phyloP scores from a whole-genome alignment of 2,888 invertebrate species.

The Antheraea assamensis region DNA sequence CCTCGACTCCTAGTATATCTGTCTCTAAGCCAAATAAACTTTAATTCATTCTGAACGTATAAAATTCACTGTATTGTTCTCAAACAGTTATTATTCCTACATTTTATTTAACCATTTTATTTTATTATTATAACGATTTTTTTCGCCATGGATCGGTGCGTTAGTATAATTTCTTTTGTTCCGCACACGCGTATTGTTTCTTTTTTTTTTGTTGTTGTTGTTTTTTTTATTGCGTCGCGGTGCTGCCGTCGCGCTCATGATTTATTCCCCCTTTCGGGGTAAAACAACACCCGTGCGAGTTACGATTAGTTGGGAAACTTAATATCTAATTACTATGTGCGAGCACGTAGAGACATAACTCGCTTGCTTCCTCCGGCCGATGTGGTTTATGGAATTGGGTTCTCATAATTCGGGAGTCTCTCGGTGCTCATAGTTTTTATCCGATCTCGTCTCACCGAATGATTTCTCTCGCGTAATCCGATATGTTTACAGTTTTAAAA shows the following conservation, averaged over 20 bases:
- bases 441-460: slow-evolving; percentile 59
- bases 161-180: slow-evolving; percentile 80
- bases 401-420: slow-evolving; percentile 81
- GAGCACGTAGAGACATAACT: slow-evolving; percentile 80
- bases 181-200: slow-evolving; percentile 75
- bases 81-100: slow-evolving; percentile 69
- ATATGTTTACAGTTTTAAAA: slow-evolving; percentile 53
- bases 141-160: slow-evolving; percentile 72
- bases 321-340: slow-evolving; percentile 82
- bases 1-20: slow-evolving; percentile 59
- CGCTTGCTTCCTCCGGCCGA: slow-evolving; percentile 74
- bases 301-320: slow-evolving; percentile 77
- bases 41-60: slow-evolving; percentile 67
- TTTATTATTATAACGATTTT: slow-evolving; percentile 80
- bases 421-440: slow-evolving; percentile 70
- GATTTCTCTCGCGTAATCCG: slow-evolving; percentile 65
- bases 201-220: slow-evolving; percentile 60
- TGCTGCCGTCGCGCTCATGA: slow-evolving; percentile 69
- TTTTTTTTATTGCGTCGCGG: slow-evolving; percentile 69
- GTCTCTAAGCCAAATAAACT: slow-evolving; percentile 70
- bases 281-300: slow-evolving; percentile 81
- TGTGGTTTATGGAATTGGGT: slow-evolving; percentile 81
- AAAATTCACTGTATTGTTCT: slow-evolving; percentile 72
- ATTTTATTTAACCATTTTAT: slow-evolving; percentile 76
- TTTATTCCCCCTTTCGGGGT: slow-evolving; percentile 78